Percentiles rank a stretch among this genome's conserved stretches.
Evolutionary conservation across 92 coral and sea anemone species (phyloP).

Genomic region (Epizoanthus stellaris): DNA sequence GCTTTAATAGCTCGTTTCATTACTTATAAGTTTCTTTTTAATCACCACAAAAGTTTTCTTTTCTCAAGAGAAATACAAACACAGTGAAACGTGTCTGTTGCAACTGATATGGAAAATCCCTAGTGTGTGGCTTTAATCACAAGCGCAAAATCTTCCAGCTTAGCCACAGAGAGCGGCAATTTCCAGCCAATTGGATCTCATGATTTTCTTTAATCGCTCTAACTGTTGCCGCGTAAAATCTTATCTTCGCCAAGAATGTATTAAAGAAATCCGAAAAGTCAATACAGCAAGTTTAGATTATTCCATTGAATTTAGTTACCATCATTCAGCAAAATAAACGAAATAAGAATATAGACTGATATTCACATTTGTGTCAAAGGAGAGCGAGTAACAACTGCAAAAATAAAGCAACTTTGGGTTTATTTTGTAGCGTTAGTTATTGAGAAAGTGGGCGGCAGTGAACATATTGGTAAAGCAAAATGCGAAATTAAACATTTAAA

Average conservation of each 20-base stretch:
- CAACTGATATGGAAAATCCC: slow-evolving; percentile 1
- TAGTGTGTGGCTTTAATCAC: slow-evolving; percentile 11
- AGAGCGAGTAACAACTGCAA: neutral
- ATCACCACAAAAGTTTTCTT: slow-evolving; percentile 39
- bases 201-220: neutral
- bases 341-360: neutral
- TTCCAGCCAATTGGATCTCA: neutral
- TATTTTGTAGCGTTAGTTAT: neutral
- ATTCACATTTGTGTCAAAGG: neutral
- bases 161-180: neutral
- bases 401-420: neutral
- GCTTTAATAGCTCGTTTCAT: slow-evolving; percentile 38
- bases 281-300: neutral
- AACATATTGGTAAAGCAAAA: neutral
- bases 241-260: slow-evolving; percentile 22
- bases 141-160: neutral
- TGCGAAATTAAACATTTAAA: slow-evolving; percentile 37
- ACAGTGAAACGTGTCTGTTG: neutral
- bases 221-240: slow-evolving; percentile 30
- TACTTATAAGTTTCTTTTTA: slow-evolving; percentile 43
- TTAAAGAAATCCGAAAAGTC: neutral
- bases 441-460: neutral
- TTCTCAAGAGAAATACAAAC: slow-evolving; percentile 27
- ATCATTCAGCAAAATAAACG: neutral
- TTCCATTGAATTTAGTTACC: neutral